phyloP scores from a whole-genome alignment of 1,140 invertebrate genomes.

The Oryzaephilus surinamensis region DNA sequence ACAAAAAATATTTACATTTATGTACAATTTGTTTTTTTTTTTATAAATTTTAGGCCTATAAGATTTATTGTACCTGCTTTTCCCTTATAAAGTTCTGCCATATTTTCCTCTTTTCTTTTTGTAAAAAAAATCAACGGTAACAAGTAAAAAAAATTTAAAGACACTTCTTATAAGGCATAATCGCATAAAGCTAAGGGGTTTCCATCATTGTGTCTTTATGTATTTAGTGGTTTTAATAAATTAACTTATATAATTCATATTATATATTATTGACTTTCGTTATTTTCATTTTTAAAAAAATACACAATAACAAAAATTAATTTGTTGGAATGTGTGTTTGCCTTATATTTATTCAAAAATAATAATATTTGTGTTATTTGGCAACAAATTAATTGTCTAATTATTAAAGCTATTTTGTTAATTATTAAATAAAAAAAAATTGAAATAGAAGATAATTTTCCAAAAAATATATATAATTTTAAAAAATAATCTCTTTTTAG shows the following conservation, averaged over 20 bases:
- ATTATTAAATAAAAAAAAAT: constrained; percentile 27
- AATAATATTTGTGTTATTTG: constrained; percentile 35
- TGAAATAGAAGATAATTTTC: constrained; percentile 26
- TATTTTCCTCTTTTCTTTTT: constrained; percentile 1
- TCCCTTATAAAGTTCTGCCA: constrained; percentile 18
- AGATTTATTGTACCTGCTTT: constrained; percentile 21
- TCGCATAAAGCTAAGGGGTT: too few species aligned
- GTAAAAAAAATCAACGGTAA: too few species aligned
- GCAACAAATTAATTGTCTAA: constrained; percentile 31
- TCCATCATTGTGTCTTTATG: constrained; percentile 5
- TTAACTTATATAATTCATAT: constrained; percentile 10
- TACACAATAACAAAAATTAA: constrained; percentile 24
- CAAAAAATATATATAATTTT: constrained; percentile 15
- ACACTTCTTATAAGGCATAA: constrained; percentile 29
- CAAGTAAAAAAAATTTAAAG: too few species aligned
- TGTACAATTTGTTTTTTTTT: constrained; percentile 3
- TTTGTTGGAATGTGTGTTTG: constrained; percentile 36
- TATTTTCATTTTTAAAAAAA: constrained; percentile 8
- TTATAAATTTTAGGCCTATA: constrained; percentile 23
- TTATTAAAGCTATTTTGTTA: constrained; percentile 35
- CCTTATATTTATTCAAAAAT: too few species aligned
- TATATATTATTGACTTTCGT: constrained; percentile 9
- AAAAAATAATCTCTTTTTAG: too few species aligned
- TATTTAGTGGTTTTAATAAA: constrained; percentile 9
- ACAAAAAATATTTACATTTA: background rate